phyloP scores from a whole-genome alignment of 2,888 invertebrate genomes.

The Abrostola triplasia region DNA sequence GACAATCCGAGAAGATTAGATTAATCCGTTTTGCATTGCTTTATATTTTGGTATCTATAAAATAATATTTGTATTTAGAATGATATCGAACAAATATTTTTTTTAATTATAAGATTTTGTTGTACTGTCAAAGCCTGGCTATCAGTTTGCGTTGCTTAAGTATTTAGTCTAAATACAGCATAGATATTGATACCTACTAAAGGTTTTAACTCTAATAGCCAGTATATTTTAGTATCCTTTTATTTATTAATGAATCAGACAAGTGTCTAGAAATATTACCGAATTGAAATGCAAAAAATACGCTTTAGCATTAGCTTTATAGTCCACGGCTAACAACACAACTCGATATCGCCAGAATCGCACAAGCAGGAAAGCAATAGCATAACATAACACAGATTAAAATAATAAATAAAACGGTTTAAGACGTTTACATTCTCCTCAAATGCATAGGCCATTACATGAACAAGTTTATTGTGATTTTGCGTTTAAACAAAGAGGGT shows the following conservation, averaged over 20 bases:
- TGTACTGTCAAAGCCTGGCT: neutral
- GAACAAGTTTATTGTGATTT: conserved; percentile 85
- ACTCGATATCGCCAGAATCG: conserved; percentile 31
- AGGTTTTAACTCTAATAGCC: no score
- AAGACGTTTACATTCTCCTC: conserved; percentile 62
- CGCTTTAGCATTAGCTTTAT: neutral
- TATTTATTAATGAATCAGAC: no score
- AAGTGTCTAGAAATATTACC: no score
- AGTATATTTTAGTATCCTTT: no score
- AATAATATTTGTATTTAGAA: conserved; percentile 9
- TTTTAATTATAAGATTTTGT: neutral
- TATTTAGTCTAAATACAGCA: neutral
- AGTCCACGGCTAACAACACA: neutral
- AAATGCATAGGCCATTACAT: conserved; percentile 83
- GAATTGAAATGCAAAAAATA: no score
- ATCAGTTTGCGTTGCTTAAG: neutral
- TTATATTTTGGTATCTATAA: conserved; percentile 32
- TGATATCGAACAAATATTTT: neutral
- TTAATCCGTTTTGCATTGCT: conserved; percentile 71
- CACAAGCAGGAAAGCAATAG: conserved; percentile 15
- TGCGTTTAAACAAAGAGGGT: conserved; percentile 85
- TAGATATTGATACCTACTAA: no score
- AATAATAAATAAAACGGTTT: conserved; percentile 67
- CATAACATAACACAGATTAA: conserved; percentile 60
- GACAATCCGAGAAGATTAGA: conserved; percentile 61